phyloP scores from a whole-genome alignment of 2,797 vertebrate genomes.

The Darevskia nairensis region DNA sequence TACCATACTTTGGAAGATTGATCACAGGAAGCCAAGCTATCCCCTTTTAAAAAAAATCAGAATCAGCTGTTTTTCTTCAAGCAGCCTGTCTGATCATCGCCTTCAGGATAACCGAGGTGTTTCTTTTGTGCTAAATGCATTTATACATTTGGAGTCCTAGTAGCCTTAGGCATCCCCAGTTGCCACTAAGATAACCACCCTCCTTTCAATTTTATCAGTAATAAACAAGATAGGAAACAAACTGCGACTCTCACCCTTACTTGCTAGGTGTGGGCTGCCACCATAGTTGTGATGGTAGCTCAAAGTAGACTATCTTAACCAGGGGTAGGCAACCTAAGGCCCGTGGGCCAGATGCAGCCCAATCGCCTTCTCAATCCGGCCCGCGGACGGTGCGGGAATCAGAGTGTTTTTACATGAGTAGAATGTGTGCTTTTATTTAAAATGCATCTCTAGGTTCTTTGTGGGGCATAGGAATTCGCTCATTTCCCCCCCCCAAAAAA shows the following conservation, averaged over 20 bases:
- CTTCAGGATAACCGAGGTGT: conserved; percentile 43
- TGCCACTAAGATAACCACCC: not conserved
- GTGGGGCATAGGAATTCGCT: no score
- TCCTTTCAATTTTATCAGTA: not conserved
- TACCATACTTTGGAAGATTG: conserved; percentile 55
- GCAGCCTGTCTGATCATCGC: conserved; percentile 48
- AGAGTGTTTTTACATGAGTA: no score
- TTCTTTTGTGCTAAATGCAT: conserved; percentile 52
- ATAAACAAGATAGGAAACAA: not conserved
- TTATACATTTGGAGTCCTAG: conserved; percentile 24
- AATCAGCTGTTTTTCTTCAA: conserved; percentile 69
- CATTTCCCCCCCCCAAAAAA: no score
- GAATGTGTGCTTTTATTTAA: no score
- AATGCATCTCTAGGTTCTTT: no score
- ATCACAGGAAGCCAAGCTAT: conserved; percentile 59
- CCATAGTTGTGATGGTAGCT: not conserved
- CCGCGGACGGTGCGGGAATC: no score
- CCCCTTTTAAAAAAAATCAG: conserved; percentile 35
- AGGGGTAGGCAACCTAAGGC: no score
- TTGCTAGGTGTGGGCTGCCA: not conserved
- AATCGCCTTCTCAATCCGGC: no score
- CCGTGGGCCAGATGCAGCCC: no score
- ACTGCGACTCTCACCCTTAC: not conserved
- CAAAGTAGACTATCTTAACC: not conserved
- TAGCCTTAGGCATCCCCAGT: not conserved